Evolutionary conservation across 2,797 vertebrate species (phyloP), one percentile per base, ranked within the genome.

Genomic region (Urocyon cinereoargenteus): DNA sequence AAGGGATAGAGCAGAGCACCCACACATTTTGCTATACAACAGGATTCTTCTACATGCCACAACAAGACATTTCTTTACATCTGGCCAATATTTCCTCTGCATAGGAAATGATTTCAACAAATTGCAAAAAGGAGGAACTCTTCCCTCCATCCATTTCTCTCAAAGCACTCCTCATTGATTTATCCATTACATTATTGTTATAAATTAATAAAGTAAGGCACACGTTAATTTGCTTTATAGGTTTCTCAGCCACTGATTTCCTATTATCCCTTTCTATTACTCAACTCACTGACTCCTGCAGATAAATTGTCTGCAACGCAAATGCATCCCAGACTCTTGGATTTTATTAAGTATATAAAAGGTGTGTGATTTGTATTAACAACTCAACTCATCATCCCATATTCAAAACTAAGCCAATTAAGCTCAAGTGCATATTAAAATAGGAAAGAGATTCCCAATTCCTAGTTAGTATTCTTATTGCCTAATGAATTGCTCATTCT

Each of bases 171-270:
- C 93, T 86, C 95, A 98, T 95, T 98, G 98, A 98, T 98, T 98
- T 98, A 98, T 93, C 86, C 86, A 93, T 94, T 97, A 94, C 40
- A 18, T 98, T 98, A 98, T 98, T 97, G 92, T 98, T 98, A 98
- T 96, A 98, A 98, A 98, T 98, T 98, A 98, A 98, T 98, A 98
- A 98, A 98, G 96, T 97, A 98, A 98, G 75, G 81, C 66, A 82
- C 10, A 6, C 7, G 16, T 98, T 98, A 97, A 98, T 98, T 97
- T 96, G 97, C 94, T 98, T 97, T 98, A 98, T 98, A 96, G 95
- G 96, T 98, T 98, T 98, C 98, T 98, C 97, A 97, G 97, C 98
- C 98, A 98, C 97, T 97, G 96, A 97, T 98, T 99, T 98, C 96
- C 93, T 98, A 98, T 98, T 98, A 98, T 98, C 96, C 72, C 83